A percentile compares a stretch with the other conserved stretches of the same genome.
These are phyloP conservation scores for Perithous albicinctus DNA, from an alignment of 2,888 invertebrate genomes.

Conservation along the genomic window DNA sequence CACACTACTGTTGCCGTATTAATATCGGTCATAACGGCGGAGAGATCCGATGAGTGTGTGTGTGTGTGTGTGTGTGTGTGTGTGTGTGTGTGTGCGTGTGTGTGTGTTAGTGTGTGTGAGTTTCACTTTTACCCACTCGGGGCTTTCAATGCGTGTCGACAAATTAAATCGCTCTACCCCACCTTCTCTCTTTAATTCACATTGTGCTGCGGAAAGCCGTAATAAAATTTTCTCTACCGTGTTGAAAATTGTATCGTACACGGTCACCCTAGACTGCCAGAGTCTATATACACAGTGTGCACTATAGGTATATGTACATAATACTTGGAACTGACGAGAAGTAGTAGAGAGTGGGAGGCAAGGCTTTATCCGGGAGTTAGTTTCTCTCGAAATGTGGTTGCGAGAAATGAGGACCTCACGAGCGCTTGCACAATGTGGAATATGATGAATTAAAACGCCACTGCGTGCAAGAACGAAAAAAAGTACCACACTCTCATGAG, in stretches of 20 bases:
- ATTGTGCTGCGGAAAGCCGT: neutral
- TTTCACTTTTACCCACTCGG: conserved; percentile 8
- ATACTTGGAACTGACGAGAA: conserved; percentile 35
- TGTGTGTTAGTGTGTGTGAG: no score
- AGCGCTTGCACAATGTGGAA: neutral
- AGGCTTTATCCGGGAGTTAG: conserved; percentile 33
- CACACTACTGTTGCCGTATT: conserved; percentile 13
- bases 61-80: no score
- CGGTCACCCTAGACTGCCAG: neutral
- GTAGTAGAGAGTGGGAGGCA: no score
- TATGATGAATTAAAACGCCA: conserved; percentile 31
- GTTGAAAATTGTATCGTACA: conserved; percentile 36
- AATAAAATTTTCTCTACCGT: conserved; percentile 39
- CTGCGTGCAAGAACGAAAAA: neutral
- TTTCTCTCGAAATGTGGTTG: conserved; percentile 23
- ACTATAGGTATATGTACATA: neutral
- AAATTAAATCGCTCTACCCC: conserved; percentile 39
- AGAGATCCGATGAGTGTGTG: no score
- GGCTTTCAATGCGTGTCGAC: conserved; percentile 38
- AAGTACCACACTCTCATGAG: neutral
- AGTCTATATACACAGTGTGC: neutral
- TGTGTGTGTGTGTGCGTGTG: no score
- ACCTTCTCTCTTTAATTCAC: conserved; percentile 1
- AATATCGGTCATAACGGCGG: conserved; percentile 1
- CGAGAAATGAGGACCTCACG: conserved; percentile 13